Evolutionary conservation across 2,797 vertebrate species (phyloP), one percentile per base, ranked within the genome.

Genomic region (Propithecus perrieri): DNA sequence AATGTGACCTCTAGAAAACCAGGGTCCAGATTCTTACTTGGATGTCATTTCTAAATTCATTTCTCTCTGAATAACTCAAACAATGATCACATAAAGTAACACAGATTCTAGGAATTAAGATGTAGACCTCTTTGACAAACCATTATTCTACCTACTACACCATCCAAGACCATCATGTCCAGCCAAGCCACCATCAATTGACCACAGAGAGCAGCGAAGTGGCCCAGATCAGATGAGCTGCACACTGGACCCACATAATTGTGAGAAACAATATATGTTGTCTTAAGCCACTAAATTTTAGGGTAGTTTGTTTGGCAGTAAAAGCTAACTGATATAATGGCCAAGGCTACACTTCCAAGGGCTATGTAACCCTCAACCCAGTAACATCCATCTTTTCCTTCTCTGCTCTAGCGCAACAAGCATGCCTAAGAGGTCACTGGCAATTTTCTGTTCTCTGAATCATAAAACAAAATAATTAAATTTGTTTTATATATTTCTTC

Each of bases 381-480:
- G 14, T 53, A 91, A 67, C 2, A 46, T 4, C 30, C 46, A 53
- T n/a, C 35, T 57, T 84, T 55, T 2, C 20, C 61, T 76, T 74
- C 57, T 86, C 46, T 92, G 69, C 18, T 74, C 57, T 74, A 38
- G 35, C 72, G 93, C 50, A 95, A 71, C 7, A 24, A 87, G 46
- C 33, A 59, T 38, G 26, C n/a, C 53, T 71, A 78, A 57, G 59
- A 89, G 48, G 59, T 72, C 24, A 94, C 18, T 53, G 38, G 74
- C 7, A 63, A 2, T 92, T 72, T 81, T 96, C 55, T 85, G 48
- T 76, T 91, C 71, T 94, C 86, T 88, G n/a, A 95, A 48, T 79
- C 83, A 96, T 30, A 75, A 93, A 87, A 81, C 46, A 96, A 71
- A 87, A 81, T 18, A 79, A 90, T 87, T 88, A 79, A 96, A 78